Conservation (phyloP, 2,113 vertebrate genomes). For the Setophaga kirtlandii region DNA sequence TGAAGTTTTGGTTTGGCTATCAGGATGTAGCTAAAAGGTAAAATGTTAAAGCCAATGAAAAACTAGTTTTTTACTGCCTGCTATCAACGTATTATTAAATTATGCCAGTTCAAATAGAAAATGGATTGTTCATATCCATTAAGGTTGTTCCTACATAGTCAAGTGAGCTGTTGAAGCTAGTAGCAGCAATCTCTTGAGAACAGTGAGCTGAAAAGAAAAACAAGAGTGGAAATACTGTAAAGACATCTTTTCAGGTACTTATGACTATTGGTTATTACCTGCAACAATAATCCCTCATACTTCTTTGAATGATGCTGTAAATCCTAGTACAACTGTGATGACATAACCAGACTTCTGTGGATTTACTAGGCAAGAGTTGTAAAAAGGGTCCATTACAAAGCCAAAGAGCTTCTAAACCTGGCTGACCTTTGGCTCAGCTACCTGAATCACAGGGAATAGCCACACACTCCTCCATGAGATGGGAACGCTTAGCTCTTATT, state of each 20-base stretch:
- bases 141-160: neutral
- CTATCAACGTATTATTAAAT: neutral
- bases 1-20: neutral
- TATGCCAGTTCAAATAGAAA: neutral
- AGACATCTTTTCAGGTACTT: neutral
- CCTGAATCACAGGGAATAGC: neutral
- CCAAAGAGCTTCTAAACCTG: neutral
- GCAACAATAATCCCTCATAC: neutral
- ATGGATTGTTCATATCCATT: neutral
- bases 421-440: neutral
- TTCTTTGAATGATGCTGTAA: neutral
- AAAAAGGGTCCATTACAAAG: neutral
- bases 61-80: neutral
- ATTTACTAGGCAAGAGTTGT: neutral
- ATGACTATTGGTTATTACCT: neutral
- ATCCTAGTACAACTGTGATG: neutral
- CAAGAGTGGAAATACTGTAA: neutral
- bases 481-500: neutral
- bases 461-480: neutral
- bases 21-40: neutral
- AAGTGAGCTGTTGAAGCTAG: neutral
- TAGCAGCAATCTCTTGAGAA: neutral
- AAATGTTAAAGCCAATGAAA: neutral
- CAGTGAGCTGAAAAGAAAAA: neutral
- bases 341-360: neutral